A percentile compares a stretch with the other conserved stretches of the same genome.
These are phyloP conservation scores for Lithobates sylvaticus DNA, from an alignment of 2,797 vertebrate species.

Conservation along the genomic window DNA sequence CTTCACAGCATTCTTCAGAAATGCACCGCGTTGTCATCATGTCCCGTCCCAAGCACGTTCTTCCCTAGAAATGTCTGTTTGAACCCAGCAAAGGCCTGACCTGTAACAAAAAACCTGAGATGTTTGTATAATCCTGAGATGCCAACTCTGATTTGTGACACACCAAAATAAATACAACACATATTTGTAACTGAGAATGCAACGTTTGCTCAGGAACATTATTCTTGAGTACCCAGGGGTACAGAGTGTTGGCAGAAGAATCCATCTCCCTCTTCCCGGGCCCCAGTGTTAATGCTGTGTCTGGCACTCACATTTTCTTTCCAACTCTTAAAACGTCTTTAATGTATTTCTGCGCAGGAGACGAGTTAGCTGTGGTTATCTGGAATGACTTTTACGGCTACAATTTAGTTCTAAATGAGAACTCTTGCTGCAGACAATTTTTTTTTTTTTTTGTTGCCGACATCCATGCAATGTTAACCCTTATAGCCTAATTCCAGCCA, in stretches of 20 bases:
- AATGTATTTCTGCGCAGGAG: slow-evolving; percentile 27
- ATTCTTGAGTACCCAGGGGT: slow-evolving; percentile 46
- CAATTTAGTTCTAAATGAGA: background rate
- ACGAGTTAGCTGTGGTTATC: slow-evolving; percentile 35
- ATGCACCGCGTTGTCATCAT: background rate
- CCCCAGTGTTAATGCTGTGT: slow-evolving; percentile 36
- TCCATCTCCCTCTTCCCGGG: slow-evolving; percentile 2
- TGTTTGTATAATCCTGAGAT: slow-evolving; percentile 5
- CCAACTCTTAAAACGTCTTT: slow-evolving; percentile 32
- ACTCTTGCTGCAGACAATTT: background rate
- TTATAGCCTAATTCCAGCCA: too few species aligned
- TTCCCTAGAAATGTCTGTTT: background rate
- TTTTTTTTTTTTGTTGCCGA: background rate
- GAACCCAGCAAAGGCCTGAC: background rate
- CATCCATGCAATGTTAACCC: background rate
- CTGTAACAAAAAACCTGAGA: slow-evolving; percentile 20
- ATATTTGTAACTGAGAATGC: slow-evolving; percentile 29
- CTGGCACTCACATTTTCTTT: slow-evolving; percentile 33
- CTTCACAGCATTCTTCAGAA: slow-evolving; percentile 1
- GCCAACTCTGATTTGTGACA: slow-evolving; percentile 27
- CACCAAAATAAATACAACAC: slow-evolving; percentile 45
- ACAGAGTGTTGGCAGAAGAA: slow-evolving; percentile 19
- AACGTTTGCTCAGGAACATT: slow-evolving; percentile 21
- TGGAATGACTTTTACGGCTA: slow-evolving; percentile 12
- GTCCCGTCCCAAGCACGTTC: background rate